These are phyloP conservation scores for Eurytoma adleriae DNA, from an alignment of 2,888 invertebrate genomes.

Conservation along the genomic window DNA sequence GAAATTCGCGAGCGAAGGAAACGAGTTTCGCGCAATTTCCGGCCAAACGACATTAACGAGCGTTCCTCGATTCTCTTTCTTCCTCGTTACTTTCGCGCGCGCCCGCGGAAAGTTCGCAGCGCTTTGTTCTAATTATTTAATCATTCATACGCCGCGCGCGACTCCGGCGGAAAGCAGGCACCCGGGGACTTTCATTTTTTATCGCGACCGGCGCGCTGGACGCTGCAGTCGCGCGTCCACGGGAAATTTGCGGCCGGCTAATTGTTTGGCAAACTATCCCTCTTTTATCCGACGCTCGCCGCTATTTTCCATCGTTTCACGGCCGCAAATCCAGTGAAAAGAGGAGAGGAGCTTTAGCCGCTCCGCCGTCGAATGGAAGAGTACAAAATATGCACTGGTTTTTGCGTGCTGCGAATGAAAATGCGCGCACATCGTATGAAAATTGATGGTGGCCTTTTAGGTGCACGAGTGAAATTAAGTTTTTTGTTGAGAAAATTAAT, in stretches of 20 bases:
- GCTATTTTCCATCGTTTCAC: constrained; percentile 22
- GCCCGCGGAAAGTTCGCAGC: constrained; percentile 3
- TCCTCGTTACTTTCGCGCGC: constrained; percentile 29
- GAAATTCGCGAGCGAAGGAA: too few relatives aligned
- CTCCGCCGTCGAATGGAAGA: background rate
- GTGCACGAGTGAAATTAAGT: too few relatives aligned
- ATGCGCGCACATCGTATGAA: too few relatives aligned
- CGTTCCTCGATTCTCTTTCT: constrained; percentile 23
- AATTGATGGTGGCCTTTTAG: too few relatives aligned
- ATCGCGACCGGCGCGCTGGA: constrained; percentile 53
- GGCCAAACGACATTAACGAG: constrained; percentile 3
- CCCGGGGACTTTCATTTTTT: constrained; percentile 65
- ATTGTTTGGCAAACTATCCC: constrained; percentile 68
- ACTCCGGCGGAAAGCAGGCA: constrained; percentile 50
- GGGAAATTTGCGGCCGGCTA: constrained; percentile 61
- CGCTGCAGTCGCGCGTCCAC: background rate
- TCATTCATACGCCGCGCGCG: constrained; percentile 67
- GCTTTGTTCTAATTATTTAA: constrained; percentile 68
- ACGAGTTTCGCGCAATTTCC: too few relatives aligned
- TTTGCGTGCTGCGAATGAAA: too few relatives aligned
- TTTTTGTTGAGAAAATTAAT: too few relatives aligned
- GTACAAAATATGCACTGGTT: too few relatives aligned
- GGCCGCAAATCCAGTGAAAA: background rate
- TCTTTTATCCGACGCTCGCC: constrained; percentile 54
- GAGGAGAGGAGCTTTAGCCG: background rate